phyloP scores from a whole-genome alignment of 2,113 vertebrate species.

The Pogona vitticeps region DNA sequence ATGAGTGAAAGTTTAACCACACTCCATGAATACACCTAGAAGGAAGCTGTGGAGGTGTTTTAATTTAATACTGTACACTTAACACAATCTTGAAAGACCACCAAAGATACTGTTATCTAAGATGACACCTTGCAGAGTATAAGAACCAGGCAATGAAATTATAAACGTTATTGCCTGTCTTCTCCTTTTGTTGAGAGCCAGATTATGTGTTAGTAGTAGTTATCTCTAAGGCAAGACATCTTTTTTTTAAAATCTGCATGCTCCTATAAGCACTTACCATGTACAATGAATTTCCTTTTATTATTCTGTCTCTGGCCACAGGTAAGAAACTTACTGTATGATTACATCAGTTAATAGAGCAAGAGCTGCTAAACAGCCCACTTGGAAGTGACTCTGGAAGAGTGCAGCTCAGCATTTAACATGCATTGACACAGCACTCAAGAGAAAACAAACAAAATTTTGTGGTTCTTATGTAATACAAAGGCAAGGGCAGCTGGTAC shows the following conservation, averaged over 20 bases:
- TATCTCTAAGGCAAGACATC: background rate
- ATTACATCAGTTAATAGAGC: background rate
- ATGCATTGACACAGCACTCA: background rate
- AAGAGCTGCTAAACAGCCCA: background rate
- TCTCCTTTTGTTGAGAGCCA: background rate
- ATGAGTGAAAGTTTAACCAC: constrained; percentile 7
- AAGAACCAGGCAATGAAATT: background rate
- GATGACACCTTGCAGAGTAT: background rate
- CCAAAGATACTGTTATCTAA: background rate
- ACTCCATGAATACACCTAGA: constrained; percentile 7
- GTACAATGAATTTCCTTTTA: background rate
- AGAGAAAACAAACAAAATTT: too few relatives aligned
- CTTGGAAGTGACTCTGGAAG: background rate
- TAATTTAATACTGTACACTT: background rate
- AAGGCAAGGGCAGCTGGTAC: too few relatives aligned
- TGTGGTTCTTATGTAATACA: too few relatives aligned
- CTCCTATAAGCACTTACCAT: background rate
- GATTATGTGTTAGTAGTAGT: background rate
- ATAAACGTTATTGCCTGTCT: background rate
- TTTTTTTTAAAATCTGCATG: background rate
- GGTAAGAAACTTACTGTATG: background rate
- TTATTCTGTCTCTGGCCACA: background rate
- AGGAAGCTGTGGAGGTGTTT: background rate
- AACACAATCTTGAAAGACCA: background rate
- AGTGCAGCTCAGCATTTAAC: background rate